phyloP scores from a whole-genome alignment of 2,113 vertebrate species.

The Hippocampus comes region DNA sequence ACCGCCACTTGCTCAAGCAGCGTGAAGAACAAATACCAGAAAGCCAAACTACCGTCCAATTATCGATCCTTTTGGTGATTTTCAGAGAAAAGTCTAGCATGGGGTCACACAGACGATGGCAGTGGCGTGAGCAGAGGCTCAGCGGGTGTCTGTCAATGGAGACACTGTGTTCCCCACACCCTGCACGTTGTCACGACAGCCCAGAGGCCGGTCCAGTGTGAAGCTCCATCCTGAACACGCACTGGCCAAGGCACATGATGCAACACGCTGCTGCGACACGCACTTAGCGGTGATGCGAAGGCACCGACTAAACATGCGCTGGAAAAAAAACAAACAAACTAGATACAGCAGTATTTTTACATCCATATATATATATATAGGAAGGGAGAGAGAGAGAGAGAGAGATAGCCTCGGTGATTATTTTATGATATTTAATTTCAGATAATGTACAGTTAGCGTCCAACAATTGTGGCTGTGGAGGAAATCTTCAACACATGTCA shows the following conservation, averaged over 20 bases:
- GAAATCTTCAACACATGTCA: background rate
- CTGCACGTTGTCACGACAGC: constrained; percentile 36
- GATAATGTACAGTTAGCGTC: too few species aligned
- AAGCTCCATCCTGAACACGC: constrained; percentile 29
- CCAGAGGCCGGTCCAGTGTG: constrained; percentile 6
- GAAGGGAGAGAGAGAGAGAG: too few species aligned
- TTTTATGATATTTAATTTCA: background rate
- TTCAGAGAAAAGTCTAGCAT: background rate
- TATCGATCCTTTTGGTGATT: background rate
- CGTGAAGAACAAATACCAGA: background rate
- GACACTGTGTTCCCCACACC: constrained; percentile 35
- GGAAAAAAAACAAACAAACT: background rate
- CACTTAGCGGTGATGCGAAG: background rate
- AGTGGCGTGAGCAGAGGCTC: background rate
- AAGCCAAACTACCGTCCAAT: background rate
- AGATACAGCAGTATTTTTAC: too few species aligned
- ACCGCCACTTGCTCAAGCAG: background rate
- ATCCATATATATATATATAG: too few species aligned
- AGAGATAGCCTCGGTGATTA: too few species aligned
- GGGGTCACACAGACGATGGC: constrained; percentile 8
- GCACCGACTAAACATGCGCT: background rate
- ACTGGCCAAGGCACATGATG: constrained; percentile 35
- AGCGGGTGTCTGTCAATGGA: constrained; percentile 3
- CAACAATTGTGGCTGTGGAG: background rate
- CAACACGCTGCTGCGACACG: constrained; percentile 5